A percentile compares a stretch with the other conserved stretches of the same genome.
These are phyloP conservation scores for Tenthredo amoena DNA, from an alignment of 2,888 invertebrate species.

Conservation along the genomic window DNA sequence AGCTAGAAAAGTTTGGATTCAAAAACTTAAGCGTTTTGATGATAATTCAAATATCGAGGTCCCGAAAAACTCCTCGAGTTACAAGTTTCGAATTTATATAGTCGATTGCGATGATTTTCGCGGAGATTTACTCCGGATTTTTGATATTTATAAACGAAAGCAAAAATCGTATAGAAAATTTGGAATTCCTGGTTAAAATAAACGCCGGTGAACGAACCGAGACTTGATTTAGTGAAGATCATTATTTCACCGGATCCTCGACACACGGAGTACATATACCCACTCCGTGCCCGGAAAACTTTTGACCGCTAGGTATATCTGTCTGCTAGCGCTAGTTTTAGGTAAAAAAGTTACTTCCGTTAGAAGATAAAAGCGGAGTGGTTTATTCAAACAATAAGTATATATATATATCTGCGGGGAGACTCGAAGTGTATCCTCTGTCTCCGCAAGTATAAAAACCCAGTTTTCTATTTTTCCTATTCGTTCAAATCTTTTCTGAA, in stretches of 20 bases:
- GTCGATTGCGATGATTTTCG: no score
- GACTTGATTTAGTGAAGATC: neutral
- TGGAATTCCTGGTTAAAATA: neutral
- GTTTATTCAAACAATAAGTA: neutral
- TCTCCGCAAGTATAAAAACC: no score
- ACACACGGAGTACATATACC: neutral
- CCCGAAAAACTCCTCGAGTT: no score
- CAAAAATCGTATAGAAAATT: neutral
- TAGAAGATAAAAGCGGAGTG: neutral
- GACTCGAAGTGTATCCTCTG: no score
- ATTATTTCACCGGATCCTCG: neutral
- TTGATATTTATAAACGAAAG: no score
- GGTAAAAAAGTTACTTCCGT: neutral
- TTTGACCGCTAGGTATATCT: neutral
- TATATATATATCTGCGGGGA: neutral
- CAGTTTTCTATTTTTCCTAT: no score
- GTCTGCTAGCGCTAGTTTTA: neutral
- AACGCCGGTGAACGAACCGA: neutral
- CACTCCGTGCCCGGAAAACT: neutral
- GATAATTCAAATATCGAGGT: no score
- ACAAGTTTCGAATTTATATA: no score
- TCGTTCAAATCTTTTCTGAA: no score
- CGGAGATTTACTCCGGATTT: no score
- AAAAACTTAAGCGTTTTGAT: no score
- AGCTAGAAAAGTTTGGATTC: no score